phyloP scores from a whole-genome alignment of 2,888 invertebrate genomes.

The Sphaeridia pumilis region DNA sequence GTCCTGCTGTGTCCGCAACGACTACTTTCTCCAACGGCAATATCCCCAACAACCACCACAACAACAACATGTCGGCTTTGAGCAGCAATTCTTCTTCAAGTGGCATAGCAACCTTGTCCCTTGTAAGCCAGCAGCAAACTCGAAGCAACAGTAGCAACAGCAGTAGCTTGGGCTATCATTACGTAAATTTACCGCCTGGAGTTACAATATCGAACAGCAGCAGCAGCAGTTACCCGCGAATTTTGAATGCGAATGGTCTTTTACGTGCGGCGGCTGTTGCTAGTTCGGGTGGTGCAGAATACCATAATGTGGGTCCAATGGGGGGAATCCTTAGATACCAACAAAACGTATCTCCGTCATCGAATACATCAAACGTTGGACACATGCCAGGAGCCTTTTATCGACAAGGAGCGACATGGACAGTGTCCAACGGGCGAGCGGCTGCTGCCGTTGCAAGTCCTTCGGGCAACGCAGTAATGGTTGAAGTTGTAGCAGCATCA shows the following conservation, averaged over 20 bases:
- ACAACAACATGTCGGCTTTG: too few relatives aligned
- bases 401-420: neutral
- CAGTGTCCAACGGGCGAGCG: too few relatives aligned
- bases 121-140: neutral
- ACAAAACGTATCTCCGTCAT: neutral
- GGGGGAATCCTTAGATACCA: neutral
- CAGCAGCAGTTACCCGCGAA: neutral
- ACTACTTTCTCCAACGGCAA: too few relatives aligned
- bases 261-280: neutral
- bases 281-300: too few relatives aligned
- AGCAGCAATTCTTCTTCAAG: too few relatives aligned
- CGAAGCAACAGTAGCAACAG: too few relatives aligned
- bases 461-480: too few relatives aligned
- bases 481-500: neutral
- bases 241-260: neutral
- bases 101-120: too few relatives aligned
- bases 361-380: neutral
- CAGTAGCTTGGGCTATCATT: too few relatives aligned
- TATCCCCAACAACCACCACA: too few relatives aligned
- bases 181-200: neutral
- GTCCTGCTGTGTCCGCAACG: too few relatives aligned
- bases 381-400: neutral
- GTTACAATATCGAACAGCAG: neutral
- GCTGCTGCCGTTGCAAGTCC: too few relatives aligned
- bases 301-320: neutral